phyloP scores from a whole-genome alignment of 2,888 invertebrate genomes.

The Caenorhabditis sp. region DNA sequence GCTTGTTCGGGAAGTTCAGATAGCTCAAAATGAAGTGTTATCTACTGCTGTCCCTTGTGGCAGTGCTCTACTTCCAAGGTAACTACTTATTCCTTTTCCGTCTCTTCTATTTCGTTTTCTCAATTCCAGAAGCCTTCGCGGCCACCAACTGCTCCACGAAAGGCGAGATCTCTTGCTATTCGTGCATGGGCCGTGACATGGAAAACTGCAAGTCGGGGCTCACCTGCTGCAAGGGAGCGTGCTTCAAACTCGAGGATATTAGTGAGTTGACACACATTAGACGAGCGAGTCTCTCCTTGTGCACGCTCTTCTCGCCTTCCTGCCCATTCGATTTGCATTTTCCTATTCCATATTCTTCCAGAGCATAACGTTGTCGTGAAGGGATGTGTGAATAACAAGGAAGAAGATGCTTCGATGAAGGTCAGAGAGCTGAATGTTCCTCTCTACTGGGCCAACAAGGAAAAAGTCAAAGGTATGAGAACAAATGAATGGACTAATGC shows the following conservation, averaged over 20 bases:
- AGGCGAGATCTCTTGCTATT: conserved; percentile 63
- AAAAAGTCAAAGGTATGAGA: conserved; percentile 71
- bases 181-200: conserved; percentile 77
- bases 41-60: conserved; percentile 26
- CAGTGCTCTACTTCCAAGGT: conserved; percentile 29
- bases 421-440: conserved; percentile 71
- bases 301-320: conserved; percentile 3
- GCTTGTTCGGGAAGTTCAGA: too few species aligned
- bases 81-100: conserved; percentile 4
- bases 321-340: conserved; percentile 9
- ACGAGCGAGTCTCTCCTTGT: conserved; percentile 4
- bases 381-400: conserved; percentile 73
- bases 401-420: conserved; percentile 78
- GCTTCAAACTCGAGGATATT: conserved; percentile 76
- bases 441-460: conserved; percentile 74
- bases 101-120: not conserved
- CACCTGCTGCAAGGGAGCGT: conserved; percentile 77
- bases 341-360: conserved; percentile 31
- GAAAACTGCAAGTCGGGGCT: conserved; percentile 74
- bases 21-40: conserved; percentile 13
- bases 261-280: conserved; percentile 56
- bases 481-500: not conserved
- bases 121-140: conserved; percentile 26
- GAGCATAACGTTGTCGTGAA: conserved; percentile 75
- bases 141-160: conserved; percentile 65